Evolutionary conservation across 2,113 vertebrate species (phyloP).

Genomic region (Sigmodon hispidus): DNA sequence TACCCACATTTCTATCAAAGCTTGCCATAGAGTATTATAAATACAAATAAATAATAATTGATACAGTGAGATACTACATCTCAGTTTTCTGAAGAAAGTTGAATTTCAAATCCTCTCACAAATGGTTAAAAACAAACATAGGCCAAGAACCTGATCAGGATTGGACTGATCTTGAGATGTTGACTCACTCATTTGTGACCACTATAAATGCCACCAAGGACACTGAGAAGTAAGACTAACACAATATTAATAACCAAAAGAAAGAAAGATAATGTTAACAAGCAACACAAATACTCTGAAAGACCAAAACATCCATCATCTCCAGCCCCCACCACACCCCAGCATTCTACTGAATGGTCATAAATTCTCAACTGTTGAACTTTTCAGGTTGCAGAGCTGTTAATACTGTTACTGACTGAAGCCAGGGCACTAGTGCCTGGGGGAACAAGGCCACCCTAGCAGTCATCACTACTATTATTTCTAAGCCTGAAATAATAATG

Average conservation of each 20-base stretch:
- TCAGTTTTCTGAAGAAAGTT: conserved; percentile 34
- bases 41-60: conserved; percentile 34
- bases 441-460: neutral
- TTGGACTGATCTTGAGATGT: conserved; percentile 34
- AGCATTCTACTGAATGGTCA: conserved; percentile 48
- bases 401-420: conserved; percentile 62
- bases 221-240: conserved; percentile 7
- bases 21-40: conserved; percentile 38
- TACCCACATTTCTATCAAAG: conserved; percentile 49
- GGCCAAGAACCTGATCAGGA: conserved; percentile 63
- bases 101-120: conserved; percentile 51
- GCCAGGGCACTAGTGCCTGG: neutral
- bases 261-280: conserved; percentile 52
- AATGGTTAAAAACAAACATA: conserved; percentile 58
- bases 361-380: conserved; percentile 71
- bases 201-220: neutral
- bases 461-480: neutral
- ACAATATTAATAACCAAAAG: conserved; percentile 29
- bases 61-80: neutral
- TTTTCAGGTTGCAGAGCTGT: conserved; percentile 63
- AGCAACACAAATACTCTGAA: conserved; percentile 10
- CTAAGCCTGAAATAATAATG: neutral
- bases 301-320: neutral
- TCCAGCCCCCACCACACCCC: neutral
- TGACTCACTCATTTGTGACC: conserved; percentile 66